These are phyloP conservation scores for Danaus chrysippus DNA, from an alignment of 2,888 invertebrate genomes.

Conservation along the genomic window DNA sequence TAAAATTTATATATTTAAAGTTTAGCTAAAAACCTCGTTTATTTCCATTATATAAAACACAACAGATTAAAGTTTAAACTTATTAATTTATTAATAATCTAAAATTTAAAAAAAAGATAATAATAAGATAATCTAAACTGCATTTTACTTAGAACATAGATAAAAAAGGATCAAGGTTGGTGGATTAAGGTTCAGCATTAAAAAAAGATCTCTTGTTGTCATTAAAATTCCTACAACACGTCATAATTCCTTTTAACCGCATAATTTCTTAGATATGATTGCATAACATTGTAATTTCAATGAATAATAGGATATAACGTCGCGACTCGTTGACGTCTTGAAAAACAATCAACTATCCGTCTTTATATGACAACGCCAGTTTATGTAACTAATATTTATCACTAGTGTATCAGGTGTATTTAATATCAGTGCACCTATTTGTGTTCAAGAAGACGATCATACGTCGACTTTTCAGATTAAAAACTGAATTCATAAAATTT, in stretches of 20 bases:
- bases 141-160: too few species aligned
- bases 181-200: neutral
- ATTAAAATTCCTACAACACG: neutral
- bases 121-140: too few species aligned
- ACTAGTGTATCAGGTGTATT: conserved; percentile 11
- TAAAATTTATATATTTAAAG: too few species aligned
- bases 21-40: too few species aligned
- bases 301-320: neutral
- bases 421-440: conserved; percentile 30
- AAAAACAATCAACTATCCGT: conserved; percentile 10
- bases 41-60: too few species aligned
- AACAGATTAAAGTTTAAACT: too few species aligned
- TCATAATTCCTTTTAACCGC: neutral
- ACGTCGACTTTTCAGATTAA: conserved; percentile 2
- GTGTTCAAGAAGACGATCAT: conserved; percentile 26
- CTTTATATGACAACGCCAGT: conserved; percentile 22
- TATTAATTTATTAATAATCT: too few species aligned
- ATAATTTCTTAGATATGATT: conserved; percentile 2
- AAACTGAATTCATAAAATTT: neutral
- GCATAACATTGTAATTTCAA: conserved; percentile 5
- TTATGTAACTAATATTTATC: conserved; percentile 37
- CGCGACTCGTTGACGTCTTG: neutral
- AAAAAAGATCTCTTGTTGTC: neutral
- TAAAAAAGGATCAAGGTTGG: too few species aligned
- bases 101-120: too few species aligned